phyloP scores from a whole-genome alignment of 2,888 invertebrate species.

The Nephrocerus scutellatus region DNA sequence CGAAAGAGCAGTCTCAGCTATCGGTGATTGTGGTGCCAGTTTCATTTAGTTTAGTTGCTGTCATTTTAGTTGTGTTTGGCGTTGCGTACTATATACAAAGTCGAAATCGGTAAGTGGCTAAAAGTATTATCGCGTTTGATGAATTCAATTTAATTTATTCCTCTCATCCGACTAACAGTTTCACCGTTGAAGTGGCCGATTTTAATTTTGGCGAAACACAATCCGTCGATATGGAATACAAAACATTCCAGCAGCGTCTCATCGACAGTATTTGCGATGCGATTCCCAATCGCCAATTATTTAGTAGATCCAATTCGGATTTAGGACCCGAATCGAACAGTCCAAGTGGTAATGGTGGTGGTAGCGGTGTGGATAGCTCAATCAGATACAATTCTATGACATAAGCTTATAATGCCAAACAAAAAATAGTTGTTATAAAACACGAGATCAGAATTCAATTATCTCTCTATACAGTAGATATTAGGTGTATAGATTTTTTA shows the following conservation, averaged over 20 bases:
- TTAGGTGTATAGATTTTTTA: too few species aligned
- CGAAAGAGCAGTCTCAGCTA: constrained; percentile 69
- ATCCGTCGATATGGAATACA: constrained; percentile 74
- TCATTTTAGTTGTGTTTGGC: constrained; percentile 78
- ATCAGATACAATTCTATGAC: constrained; percentile 30
- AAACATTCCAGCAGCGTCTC: constrained; percentile 76
- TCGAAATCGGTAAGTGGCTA: constrained; percentile 58
- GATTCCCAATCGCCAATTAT: constrained; percentile 42
- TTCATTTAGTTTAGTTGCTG: constrained; percentile 70
- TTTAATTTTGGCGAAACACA: constrained; percentile 78
- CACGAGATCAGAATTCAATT: too few species aligned
- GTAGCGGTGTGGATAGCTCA: constrained; percentile 31
- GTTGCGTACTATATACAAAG: constrained; percentile 81
- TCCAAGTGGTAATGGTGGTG: constrained; percentile 27
- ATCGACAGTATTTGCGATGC: constrained; percentile 67
- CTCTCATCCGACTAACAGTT: constrained; percentile 49
- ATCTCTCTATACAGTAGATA: too few species aligned
- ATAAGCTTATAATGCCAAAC: constrained; percentile 16
- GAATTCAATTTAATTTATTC: constrained; percentile 1
- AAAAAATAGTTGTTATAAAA: constrained; percentile 13
- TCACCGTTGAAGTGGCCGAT: constrained; percentile 80
- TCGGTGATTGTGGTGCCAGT: constrained; percentile 86
- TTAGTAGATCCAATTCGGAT: constrained; percentile 34
- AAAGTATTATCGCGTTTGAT: not conserved
- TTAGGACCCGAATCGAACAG: constrained; percentile 32